These are phyloP conservation scores for Mythimna vitellina DNA, from an alignment of 2,888 invertebrate species.

Conservation along the genomic window DNA sequence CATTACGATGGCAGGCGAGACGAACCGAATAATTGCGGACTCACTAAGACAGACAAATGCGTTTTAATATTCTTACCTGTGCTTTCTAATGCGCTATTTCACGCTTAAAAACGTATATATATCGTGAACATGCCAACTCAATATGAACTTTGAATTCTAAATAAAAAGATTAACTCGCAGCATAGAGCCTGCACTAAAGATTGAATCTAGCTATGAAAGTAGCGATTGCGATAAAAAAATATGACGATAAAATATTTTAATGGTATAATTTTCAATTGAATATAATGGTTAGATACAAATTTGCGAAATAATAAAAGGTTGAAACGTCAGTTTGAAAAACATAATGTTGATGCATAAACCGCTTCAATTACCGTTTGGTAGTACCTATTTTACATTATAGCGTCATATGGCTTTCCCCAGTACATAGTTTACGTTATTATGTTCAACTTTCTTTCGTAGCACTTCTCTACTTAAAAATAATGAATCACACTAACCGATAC, in stretches of 20 bases:
- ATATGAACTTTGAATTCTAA: neutral
- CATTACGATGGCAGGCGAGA: constrained; percentile 67
- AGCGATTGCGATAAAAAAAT: neutral
- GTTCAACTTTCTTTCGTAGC: constrained; percentile 51
- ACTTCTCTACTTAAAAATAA: constrained; percentile 27
- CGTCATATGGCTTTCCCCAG: constrained; percentile 38
- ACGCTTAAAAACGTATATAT: constrained; percentile 39
- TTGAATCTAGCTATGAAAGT: neutral
- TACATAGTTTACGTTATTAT: constrained; percentile 38
- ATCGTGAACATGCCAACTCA: constrained; percentile 13
- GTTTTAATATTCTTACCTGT: constrained; percentile 48
- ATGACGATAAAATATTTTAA: neutral
- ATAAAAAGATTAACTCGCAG: neutral
- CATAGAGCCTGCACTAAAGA: neutral
- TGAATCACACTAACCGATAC: constrained; percentile 12
- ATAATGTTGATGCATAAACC: neutral
- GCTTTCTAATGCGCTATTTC: constrained; percentile 64
- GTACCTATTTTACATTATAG: constrained; percentile 32
- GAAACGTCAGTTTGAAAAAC: constrained; percentile 11
- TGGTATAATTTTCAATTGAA: neutral
- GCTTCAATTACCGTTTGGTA: constrained; percentile 6
- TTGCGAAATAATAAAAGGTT: neutral
- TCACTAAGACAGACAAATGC: constrained; percentile 48
- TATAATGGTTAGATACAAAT: neutral
- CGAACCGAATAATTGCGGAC: constrained; percentile 50